Evolutionary conservation across 2,113 vertebrate genomes (phyloP).

Genomic region (Theropithecus gelada): DNA sequence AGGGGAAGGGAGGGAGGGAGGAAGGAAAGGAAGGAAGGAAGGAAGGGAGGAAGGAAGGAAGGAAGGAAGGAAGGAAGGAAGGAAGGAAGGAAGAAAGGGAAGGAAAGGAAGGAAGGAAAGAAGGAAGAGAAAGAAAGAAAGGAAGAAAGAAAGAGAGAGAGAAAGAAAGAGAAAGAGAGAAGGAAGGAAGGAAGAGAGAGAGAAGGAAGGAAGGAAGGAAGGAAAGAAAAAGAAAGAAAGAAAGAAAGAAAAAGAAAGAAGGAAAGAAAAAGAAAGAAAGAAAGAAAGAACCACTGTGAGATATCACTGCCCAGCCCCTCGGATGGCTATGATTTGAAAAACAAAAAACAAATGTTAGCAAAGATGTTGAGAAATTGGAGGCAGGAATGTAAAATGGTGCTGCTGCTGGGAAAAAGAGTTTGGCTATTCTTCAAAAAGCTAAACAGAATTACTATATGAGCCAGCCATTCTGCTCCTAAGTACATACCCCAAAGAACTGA

Average conservation of each 20-base stretch:
- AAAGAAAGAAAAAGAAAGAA: too few relatives aligned
- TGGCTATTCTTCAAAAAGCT: not conserved
- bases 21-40: too few relatives aligned
- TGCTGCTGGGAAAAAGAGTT: not conserved
- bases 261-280: too few relatives aligned
- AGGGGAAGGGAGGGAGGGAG: fast-evolving
- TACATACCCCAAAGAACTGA: not conserved
- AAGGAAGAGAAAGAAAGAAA: fast-evolving
- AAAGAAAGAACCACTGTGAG: not conserved
- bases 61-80: fast-evolving
- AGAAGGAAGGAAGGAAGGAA: fast-evolving
- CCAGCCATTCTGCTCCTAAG: not conserved
- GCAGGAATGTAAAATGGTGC: not conserved
- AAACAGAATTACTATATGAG: not conserved
- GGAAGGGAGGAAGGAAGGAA: fast-evolving
- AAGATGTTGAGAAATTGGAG: not conserved
- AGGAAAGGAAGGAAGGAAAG: too few relatives aligned
- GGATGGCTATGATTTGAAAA: not conserved
- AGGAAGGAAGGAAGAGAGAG: fast-evolving
- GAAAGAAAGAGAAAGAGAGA: fast-evolving
- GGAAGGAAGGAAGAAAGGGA: fast-evolving
- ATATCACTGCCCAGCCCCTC: not conserved
- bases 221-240: too few relatives aligned
- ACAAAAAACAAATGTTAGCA: not conserved
- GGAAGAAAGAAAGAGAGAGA: too few relatives aligned